These are phyloP conservation scores for Bathynomus jamesi DNA, from an alignment of 1,140 invertebrate species.

Conservation along the genomic window DNA sequence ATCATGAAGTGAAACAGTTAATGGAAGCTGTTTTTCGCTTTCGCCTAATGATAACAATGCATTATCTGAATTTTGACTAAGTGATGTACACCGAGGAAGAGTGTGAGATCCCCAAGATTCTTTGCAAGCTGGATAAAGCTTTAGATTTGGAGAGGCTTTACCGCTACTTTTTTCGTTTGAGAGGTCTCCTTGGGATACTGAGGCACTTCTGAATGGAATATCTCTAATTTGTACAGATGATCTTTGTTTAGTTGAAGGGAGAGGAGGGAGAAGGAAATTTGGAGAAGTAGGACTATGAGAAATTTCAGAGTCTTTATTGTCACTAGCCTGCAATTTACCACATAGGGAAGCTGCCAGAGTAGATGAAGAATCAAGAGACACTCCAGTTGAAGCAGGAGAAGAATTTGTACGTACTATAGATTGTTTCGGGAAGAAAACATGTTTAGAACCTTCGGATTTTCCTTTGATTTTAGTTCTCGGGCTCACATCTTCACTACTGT, in stretches of 20 bases:
- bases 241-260: constrained; percentile 15
- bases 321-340: neutral
- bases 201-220: constrained; percentile 27
- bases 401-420: constrained; percentile 4
- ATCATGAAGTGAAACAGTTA: neutral
- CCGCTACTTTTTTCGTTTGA: constrained; percentile 14
- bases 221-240: constrained; percentile 17
- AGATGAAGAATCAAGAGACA: neutral
- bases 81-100: constrained; percentile 14
- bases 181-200: constrained; percentile 29
- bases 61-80: neutral
- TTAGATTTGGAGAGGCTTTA: constrained; percentile 21
- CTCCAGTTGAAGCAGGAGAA: constrained; percentile 3
- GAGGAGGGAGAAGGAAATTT: constrained; percentile 13
- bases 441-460: neutral
- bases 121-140: constrained; percentile 20
- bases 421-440: constrained; percentile 5
- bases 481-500: constrained; percentile 11
- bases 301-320: constrained; percentile 5
- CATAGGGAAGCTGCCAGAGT: neutral
- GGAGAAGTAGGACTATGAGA: constrained; percentile 3
- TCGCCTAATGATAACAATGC: neutral
- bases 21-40: neutral
- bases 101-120: constrained; percentile 25
- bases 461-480: neutral